Conservation (phyloP, 1,140 invertebrate genomes). For the Wiebesia pumilae region DNA sequence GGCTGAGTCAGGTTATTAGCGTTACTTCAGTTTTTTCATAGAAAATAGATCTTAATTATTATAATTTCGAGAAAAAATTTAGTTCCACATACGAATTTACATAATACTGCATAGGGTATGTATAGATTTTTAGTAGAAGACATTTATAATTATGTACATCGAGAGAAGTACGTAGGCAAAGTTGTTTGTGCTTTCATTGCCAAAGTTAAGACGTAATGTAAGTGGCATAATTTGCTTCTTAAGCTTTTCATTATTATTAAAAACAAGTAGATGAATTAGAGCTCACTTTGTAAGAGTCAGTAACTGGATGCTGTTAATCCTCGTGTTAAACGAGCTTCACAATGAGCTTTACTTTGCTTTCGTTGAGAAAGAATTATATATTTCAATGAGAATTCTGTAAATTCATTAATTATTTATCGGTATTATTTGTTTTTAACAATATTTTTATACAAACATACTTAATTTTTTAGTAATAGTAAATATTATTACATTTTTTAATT, state of each 20-base stretch:
- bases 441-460: neutral
- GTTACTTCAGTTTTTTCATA: neutral
- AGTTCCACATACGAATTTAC: neutral
- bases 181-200: neutral
- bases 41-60: neutral
- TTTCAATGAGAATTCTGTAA: too few relatives aligned
- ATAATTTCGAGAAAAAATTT: neutral
- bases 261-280: neutral
- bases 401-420: too few relatives aligned
- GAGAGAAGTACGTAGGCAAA: neutral
- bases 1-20: neutral
- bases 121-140: neutral
- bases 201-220: neutral
- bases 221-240: neutral
- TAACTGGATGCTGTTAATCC: neutral
- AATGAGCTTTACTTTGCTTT: too few relatives aligned
- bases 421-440: too few relatives aligned
- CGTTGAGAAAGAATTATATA: too few relatives aligned
- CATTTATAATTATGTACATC: neutral
- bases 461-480: too few relatives aligned
- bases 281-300: neutral
- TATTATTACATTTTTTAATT: too few relatives aligned
- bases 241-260: neutral
- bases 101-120: too few relatives aligned
- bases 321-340: neutral